phyloP scores from a whole-genome alignment of 1,140 invertebrate genomes.

The Coelopa frigida region DNA sequence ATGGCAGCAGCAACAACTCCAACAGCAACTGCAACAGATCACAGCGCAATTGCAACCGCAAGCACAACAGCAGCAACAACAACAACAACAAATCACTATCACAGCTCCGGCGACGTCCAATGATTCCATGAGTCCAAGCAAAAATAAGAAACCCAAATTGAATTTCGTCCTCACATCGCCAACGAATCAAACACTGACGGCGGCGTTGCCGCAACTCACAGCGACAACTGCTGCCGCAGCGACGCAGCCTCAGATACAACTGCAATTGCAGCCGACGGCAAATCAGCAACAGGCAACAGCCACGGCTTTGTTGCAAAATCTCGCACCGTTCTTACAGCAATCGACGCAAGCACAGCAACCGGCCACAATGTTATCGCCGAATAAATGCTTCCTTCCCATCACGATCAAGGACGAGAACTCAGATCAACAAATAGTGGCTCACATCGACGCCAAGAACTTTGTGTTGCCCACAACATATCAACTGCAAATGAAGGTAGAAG shows the following conservation, averaged over 20 bases:
- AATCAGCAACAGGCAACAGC: conserved; percentile 10
- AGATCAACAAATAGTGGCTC: conserved; percentile 42
- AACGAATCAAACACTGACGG: conserved; percentile 11
- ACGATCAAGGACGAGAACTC: conserved; percentile 42
- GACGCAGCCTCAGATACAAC: conserved; percentile 38
- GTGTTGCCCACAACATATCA: conserved; percentile 42
- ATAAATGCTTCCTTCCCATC: conserved; percentile 40
- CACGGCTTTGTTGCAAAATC: conserved; percentile 7
- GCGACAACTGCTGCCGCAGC: conserved; percentile 14
- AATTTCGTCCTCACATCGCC: conserved; percentile 39
- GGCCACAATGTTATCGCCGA: conserved; percentile 30
- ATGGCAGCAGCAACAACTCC: conserved; percentile 13
- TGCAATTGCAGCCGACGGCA: conserved; percentile 30
- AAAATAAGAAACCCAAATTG: conserved; percentile 46
- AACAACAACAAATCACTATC: conserved; percentile 13
- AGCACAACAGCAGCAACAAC: conserved; percentile 24
- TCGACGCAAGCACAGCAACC: conserved; percentile 12
- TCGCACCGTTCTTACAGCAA: conserved; percentile 8
- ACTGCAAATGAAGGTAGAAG: conserved; percentile 40
- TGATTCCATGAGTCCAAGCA: conserved; percentile 18
- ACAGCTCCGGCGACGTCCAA: conserved; percentile 15
- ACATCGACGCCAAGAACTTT: conserved; percentile 42
- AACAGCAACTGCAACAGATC: conserved; percentile 20
- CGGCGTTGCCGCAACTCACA: conserved; percentile 15
- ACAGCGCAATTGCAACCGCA: conserved; percentile 17